Evolutionary conservation across 2,797 vertebrate species (phyloP), one percentile per base, ranked within the genome.

Genomic region (Bucorvus abyssinicus): DNA sequence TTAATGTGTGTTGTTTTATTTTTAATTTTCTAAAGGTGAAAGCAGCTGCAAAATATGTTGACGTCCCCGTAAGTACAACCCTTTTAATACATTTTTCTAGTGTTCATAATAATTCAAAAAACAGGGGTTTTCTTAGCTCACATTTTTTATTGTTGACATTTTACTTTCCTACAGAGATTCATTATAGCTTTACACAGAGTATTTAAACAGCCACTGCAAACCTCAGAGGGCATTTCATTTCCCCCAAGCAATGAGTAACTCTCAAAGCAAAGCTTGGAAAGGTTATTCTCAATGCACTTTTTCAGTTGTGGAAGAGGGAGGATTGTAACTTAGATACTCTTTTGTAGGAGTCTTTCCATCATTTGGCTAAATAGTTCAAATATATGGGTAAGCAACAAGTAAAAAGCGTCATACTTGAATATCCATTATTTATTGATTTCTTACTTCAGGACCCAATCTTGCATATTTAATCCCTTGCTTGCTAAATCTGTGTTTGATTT

Each of bases 11-110:
- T 97, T 97, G 44, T 92, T 81, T 95, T 95, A 73, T 93, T 95
- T 89, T 89, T 94, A 38, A 97, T 90, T 96, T 95, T 88, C 92
- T 95, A 74, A 98, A 99, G 99, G 99, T 99, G 97, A 99, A 99
- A 98, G 98, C 99, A 84, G 99, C 99, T 92, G 99, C 99, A 98
- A 99, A 99, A 97, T 99, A 99, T 90, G 99, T 99, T 97, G 99
- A 99, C 70, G 99, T 99, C 96, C 99, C 99, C 8, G 99, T 99
- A 98, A 99, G 99, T 99, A 96, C 80, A 77, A 93, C 53, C 55
- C 70, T 89, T 95, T 57, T 53, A 49, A 68, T 90, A 56, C 63
- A 59, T 74, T 83, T 87, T 78, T 42, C 32, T 49, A 36, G 42
- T 77, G 27, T 77, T 93, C 36, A 34, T 59, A 71, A 44, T 89